Base-by-base conservation (phyloP, 2,888 invertebrate genomes). In the Eristalis intricaria region DNA sequence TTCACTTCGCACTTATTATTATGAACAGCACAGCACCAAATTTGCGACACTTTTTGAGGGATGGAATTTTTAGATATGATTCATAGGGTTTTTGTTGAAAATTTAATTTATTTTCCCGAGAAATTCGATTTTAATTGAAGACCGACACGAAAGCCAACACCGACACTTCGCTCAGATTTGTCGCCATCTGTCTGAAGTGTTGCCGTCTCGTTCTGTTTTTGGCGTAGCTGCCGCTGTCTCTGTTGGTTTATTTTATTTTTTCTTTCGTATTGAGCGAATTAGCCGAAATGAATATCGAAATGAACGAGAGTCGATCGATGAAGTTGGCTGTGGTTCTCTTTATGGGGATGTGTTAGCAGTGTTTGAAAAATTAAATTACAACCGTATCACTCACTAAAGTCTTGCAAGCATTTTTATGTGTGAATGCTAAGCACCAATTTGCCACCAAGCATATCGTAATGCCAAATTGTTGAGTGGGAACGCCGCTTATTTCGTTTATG, bases 91-190 rank as follows among this genome's bases (percentile, higher is more conserved):
- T 79, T 86, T 78, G 56, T 8, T 26, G 22, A 7, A 63, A 79
- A 74, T 60, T 64, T 65, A 13, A 65, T 78, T 79, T 65, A 82
- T 71, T 79, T 86, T 86, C 75, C 75, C 86, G 78, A 71, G 58
- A 77, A 78, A 86, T 75, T 86, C 75, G 86, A 86, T 86, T 86
- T 86, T 86, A 70, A 56, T 78, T 65, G 40, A 58, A 84, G 79
- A 70, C 84, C 88, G 84, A 88, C 88, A 88, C 84, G 88, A 80
- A 88, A 84, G 76, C 88, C 84, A 81, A 81, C 84, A 88, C 84
- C 84, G 88, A 88, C 78, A 87, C 50, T 84, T 88, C 74, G 74
- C 77, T 81, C 80, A 73, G 77, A n/a, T 88, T 84, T 81, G 84
- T 88, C 74, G 75, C 78, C 82, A 79, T 86, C 76, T 84, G 79